phyloP scores from a whole-genome alignment of 2,888 invertebrate genomes.

The Nomada ferruginata region DNA sequence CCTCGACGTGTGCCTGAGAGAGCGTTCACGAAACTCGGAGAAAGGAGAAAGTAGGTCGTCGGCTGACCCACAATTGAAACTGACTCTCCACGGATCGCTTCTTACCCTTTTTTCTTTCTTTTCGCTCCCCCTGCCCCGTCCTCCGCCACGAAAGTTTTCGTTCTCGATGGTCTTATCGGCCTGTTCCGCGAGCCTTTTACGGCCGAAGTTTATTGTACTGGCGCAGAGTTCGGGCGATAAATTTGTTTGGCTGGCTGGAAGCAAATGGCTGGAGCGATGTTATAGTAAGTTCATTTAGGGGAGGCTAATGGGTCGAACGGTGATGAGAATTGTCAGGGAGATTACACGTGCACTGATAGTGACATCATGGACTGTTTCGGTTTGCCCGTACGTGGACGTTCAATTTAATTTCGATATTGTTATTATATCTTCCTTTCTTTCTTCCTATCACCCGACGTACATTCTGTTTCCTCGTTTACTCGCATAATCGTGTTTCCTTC shows the following conservation, averaged over 20 bases:
- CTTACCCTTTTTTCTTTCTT: constrained; percentile 24
- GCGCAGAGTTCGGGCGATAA: constrained; percentile 14
- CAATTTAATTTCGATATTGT: background rate
- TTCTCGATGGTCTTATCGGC: constrained; percentile 15
- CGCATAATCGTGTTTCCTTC: background rate
- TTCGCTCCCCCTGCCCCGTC: constrained; percentile 7
- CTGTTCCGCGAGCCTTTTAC: constrained; percentile 29
- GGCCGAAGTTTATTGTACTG: constrained; percentile 33
- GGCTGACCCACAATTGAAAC: constrained; percentile 71
- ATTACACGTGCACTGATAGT: background rate
- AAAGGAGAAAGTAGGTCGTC: constrained; percentile 80
- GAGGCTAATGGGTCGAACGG: background rate
- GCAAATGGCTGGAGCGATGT: background rate
- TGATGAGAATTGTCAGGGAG: background rate
- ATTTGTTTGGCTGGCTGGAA: constrained; percentile 11
- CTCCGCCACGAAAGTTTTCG: constrained; percentile 23
- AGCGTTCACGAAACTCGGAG: constrained; percentile 67
- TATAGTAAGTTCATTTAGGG: background rate
- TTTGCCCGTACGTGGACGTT: background rate
- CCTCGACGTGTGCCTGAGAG: constrained; percentile 34
- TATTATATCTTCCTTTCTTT: background rate
- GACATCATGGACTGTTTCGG: background rate
- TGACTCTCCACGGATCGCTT: constrained; percentile 26
- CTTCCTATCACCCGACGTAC: background rate
- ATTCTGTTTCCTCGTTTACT: background rate